phyloP scores from a whole-genome alignment of 2,113 vertebrate species.

The Caracal caracal region DNA sequence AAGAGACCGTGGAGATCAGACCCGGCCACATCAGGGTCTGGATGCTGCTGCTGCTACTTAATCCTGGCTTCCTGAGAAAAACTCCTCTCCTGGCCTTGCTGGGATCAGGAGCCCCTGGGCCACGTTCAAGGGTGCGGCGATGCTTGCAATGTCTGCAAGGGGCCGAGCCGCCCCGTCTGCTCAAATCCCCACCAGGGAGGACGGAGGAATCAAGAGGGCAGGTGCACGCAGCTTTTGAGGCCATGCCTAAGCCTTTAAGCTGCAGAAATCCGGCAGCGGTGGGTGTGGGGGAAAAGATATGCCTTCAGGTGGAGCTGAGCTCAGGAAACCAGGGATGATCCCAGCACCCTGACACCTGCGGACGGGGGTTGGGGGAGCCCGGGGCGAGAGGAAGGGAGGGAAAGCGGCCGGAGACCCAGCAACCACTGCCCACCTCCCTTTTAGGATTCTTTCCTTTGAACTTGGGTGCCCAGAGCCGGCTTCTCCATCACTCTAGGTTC shows the following conservation, averaged over 20 bases:
- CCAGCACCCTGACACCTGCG: not conserved
- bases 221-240: constrained; percentile 27
- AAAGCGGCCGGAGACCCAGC: not conserved
- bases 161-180: not conserved
- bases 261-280: not conserved
- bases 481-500: not conserved
- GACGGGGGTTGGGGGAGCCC: not conserved
- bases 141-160: not conserved
- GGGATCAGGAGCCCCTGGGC: not conserved
- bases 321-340: not conserved
- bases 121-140: not conserved
- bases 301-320: not conserved
- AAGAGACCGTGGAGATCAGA: fast-evolving
- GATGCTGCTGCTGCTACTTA: fast-evolving
- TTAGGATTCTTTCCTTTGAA: not conserved
- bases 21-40: not conserved
- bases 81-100: not conserved
- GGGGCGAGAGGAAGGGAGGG: no score
- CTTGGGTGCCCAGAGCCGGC: not conserved
- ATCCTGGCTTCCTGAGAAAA: not conserved
- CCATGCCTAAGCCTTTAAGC: constrained; percentile 58
- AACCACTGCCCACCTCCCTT: not conserved
- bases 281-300: not conserved
- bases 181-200: not conserved
- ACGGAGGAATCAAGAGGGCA: not conserved